Base-by-base conservation (phyloP, 1,140 invertebrate genomes). In the Drosophila yakuba region DNA sequence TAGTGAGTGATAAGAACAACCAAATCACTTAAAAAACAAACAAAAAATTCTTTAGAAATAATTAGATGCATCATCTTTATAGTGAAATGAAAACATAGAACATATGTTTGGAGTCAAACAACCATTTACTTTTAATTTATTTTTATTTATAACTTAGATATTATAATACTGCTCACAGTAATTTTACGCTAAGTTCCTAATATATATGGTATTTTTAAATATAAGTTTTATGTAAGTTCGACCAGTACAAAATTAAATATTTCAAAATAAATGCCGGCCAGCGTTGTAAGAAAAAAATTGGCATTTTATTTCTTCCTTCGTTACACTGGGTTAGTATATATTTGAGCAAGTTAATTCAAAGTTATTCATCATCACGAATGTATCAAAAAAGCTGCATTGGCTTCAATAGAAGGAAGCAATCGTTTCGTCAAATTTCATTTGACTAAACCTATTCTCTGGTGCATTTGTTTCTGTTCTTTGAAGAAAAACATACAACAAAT, bases 151-250 rank as follows among this genome's bases (percentile, higher is more conserved):
- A 67, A 67, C 64, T 68, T 68, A 68, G 64, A 64, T 68, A 64
- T 68, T 68, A 68, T 68, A 68, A 68, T 68, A 68, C 64, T 68
- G 64, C 64, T 68, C 64, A 68, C 64, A 68, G 64, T 68, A 68
- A 60, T 68, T 63, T 68, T 64, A 68, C 64, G 47, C 64, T 68
- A 68, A 68, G 38, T 43, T 68, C 64, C 64, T 68, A 68, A 68
- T 68, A 50, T 68, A 68, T 68, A 64, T 68, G 64, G 64, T 68
- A 68, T 68, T 68, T 67, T 68, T 68, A 51, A 64, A 64, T 68
- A 66, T 68, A 68, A 68, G 60, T 68, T 64, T 68, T 68, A 68
- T 68, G 64, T 68, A 68, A 68, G 64, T 68, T 68, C 64, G 64
- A 68, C 64, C 64, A 68, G 60, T 68, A 66, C 52, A 68, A 68